Percentiles rank a stretch among this genome's conserved stretches.
phyloP scores from a whole-genome alignment of 2,888 invertebrate genomes.

The Osedax frankpressi region DNA sequence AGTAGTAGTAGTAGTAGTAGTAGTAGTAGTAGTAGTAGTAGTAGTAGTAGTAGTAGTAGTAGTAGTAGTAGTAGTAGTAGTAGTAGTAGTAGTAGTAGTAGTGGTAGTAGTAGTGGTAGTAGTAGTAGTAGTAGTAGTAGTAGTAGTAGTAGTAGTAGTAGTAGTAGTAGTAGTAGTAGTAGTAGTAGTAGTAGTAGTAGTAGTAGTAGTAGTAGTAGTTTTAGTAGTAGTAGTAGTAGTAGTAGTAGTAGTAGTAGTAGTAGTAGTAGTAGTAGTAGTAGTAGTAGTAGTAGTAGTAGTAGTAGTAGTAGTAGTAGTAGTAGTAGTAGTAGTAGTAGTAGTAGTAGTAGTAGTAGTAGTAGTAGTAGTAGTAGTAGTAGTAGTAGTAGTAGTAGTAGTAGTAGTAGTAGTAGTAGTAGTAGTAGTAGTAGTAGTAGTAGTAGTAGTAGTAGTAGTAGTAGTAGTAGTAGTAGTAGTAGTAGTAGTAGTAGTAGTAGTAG shows the following conservation, averaged over 20 bases:
- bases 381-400: conserved; percentile 17
- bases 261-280: conserved; percentile 14
- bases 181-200: conserved; percentile 17
- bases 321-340: conserved; percentile 17
- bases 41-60: conserved; percentile 18
- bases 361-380: conserved; percentile 17
- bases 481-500: conserved; percentile 16
- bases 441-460: conserved; percentile 15
- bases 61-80: conserved; percentile 17
- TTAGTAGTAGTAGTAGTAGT: conserved; percentile 9
- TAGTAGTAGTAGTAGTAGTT: conserved; percentile 17
- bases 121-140: conserved; percentile 7
- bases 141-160: conserved; percentile 10
- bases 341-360: conserved; percentile 17
- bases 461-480: conserved; percentile 15
- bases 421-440: conserved; percentile 15
- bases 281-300: conserved; percentile 10
- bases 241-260: neutral
- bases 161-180: neutral
- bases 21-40: conserved; percentile 17
- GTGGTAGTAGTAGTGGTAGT: conserved; percentile 15
- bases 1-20: conserved; percentile 18
- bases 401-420: conserved; percentile 17
- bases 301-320: conserved; percentile 13
- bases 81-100: conserved; percentile 17